A percentile compares a stretch with the other conserved stretches of the same genome.
Evolutionary conservation across 2,888 invertebrate genomes (phyloP).

Genomic region (Chesias legatella): DNA sequence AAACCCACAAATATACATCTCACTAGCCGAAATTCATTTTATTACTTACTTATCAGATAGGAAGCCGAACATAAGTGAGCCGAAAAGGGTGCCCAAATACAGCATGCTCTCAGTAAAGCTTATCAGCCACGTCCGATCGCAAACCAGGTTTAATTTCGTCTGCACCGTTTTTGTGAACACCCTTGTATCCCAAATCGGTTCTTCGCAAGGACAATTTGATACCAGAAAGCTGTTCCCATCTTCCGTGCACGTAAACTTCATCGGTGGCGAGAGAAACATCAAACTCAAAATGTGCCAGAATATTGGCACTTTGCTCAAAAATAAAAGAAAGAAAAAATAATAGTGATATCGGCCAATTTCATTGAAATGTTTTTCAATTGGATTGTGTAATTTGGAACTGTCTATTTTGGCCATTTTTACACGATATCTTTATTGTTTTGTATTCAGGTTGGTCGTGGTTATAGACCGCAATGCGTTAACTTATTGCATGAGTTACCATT

Average conservation of each 20-base stretch:
- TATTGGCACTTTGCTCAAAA: slow-evolving; percentile 47
- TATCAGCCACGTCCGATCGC: slow-evolving; percentile 49
- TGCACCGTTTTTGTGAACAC: slow-evolving; percentile 57
- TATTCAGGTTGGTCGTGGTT: slow-evolving; percentile 10
- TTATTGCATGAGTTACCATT: too few species aligned
- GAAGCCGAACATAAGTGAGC: slow-evolving; percentile 53
- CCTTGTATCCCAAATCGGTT: slow-evolving; percentile 47
- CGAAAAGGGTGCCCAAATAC: slow-evolving; percentile 53
- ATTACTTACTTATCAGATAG: slow-evolving; percentile 54
- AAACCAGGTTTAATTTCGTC: slow-evolving; percentile 50
- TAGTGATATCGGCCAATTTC: slow-evolving; percentile 49
- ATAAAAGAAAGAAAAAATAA: slow-evolving; percentile 47
- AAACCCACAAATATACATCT: too few species aligned
- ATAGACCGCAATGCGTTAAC: too few species aligned
- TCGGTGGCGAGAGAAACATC: slow-evolving; percentile 57
- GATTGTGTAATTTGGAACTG: slow-evolving; percentile 37
- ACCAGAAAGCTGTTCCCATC: slow-evolving; percentile 15
- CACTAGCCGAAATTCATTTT: too few species aligned
- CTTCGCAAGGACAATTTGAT: slow-evolving; percentile 48
- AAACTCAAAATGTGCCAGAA: slow-evolving; percentile 60
- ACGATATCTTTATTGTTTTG: neutral
- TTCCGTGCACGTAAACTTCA: slow-evolving; percentile 44
- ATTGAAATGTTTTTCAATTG: slow-evolving; percentile 52
- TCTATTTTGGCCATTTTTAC: slow-evolving; percentile 31
- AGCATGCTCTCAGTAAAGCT: slow-evolving; percentile 55